Evolutionary conservation across 2,888 invertebrate genomes (phyloP), one percentile per base, ranked within the genome.

Genomic region (Operophtera brumata): DNA sequence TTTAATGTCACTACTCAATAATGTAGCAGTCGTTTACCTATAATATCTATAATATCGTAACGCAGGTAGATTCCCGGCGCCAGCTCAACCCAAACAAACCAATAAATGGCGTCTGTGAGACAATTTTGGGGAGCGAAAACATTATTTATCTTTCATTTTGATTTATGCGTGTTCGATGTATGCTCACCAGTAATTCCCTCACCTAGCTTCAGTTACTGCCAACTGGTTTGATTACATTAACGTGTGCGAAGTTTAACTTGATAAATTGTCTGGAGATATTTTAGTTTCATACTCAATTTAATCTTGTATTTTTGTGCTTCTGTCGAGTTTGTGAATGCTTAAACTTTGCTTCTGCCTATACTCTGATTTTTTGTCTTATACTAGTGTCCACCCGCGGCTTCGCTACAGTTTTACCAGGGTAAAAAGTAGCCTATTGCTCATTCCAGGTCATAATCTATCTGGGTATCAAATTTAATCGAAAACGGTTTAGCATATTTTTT

Each of bases 101-200:
- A 79, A 86, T 86, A 86, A 86, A 83, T 67, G 80, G 82, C 79
- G 69, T 73, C 73, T 70, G 70, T 62, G 71, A 71, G 76, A 80
- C 81, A 79, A 77, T 77, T 77, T 77, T 70, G 67, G 73, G 75
- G 78, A 73, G 78, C 71, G 69, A 71, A 68, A 63, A 56, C 62
- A 80, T 82, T 81, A 84, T 84, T 82, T 84, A 82, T 82, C 72
- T 82, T 78, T 71, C 75, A 70, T 75, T 73, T 67, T 69, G 71
- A 72, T 71, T 71, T 69, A 71, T 64, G 59, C 51, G 40, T 36
- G 56, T 62, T 60, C 66, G 58, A 62, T 69, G 66, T 70, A 66
- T 65, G 62, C 44, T 67, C 58, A 64, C 61, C 62, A 59, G 67
- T 67, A 70, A 71, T 62, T 66, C 71, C 61, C 59, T 62, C 66